phyloP scores from a whole-genome alignment of 2,888 invertebrate genomes.

The Sipha maydis region DNA sequence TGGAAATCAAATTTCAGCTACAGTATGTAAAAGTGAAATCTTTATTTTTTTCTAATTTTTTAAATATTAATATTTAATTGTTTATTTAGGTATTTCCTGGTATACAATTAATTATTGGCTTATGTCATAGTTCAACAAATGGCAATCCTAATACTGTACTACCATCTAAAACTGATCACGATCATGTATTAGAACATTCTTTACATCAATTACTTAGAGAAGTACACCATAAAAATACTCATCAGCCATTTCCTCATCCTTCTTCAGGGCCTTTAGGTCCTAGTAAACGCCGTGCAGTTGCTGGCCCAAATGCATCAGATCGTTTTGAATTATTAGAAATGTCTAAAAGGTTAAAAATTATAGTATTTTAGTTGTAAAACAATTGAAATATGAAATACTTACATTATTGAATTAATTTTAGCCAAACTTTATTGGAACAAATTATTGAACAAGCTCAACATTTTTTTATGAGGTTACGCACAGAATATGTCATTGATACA shows the following conservation, averaged over 20 bases:
- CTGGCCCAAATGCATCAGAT: slow-evolving; percentile 91
- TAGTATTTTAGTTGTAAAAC: background rate
- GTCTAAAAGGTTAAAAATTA: slow-evolving; percentile 74
- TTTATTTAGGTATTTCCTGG: slow-evolving; percentile 82
- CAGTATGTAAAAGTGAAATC: slow-evolving; percentile 71
- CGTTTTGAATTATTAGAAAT: slow-evolving; percentile 87
- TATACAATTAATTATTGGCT: slow-evolving; percentile 88
- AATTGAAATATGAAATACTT: background rate
- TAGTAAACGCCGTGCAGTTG: slow-evolving; percentile 88
- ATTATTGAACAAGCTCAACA: slow-evolving; percentile 97
- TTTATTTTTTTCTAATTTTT: background rate
- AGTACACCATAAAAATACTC: slow-evolving; percentile 90
- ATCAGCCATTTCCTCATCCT: slow-evolving; percentile 95
- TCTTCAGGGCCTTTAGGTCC: slow-evolving; percentile 93
- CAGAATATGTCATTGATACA: slow-evolving; percentile 92
- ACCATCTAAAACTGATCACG: slow-evolving; percentile 78
- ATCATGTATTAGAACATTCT: slow-evolving; percentile 96
- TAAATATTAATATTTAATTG: background rate
- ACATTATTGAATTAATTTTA: slow-evolving; percentile 64
- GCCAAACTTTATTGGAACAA: slow-evolving; percentile 92
- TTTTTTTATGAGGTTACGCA: slow-evolving; percentile 89
- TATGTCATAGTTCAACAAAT: slow-evolving; percentile 85
- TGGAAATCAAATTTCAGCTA: slow-evolving; percentile 96
- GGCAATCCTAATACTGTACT: slow-evolving; percentile 67
- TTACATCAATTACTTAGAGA: slow-evolving; percentile 92